Percentiles rank a stretch among this genome's conserved stretches.
Conservation (phyloP, 1,140 invertebrate genomes). For the Andrena cerasifolii region DNA sequence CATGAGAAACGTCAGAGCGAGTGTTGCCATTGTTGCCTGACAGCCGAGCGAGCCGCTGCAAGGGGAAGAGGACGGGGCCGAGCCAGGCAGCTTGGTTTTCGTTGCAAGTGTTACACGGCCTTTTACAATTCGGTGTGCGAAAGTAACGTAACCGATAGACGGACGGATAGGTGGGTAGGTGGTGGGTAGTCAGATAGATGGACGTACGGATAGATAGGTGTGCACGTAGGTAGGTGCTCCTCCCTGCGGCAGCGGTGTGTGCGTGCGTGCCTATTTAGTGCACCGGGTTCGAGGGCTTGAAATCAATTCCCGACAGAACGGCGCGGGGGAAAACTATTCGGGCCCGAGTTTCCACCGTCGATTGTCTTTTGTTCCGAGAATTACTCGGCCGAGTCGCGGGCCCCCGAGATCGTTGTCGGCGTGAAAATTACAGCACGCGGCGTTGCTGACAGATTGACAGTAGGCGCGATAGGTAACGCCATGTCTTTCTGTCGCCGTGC, state of each 20-base stretch:
- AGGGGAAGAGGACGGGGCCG: not conserved
- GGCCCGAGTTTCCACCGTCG: slow-evolving; percentile 35
- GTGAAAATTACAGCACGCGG: slow-evolving; percentile 43
- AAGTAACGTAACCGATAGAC: slow-evolving; percentile 47
- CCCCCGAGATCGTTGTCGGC: slow-evolving; percentile 39
- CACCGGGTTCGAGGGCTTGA: not conserved
- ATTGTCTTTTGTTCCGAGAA: slow-evolving; percentile 39
- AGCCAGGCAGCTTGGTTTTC: slow-evolving; percentile 19
- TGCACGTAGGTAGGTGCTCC: slow-evolving; percentile 51
- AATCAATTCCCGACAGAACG: slow-evolving; percentile 56
- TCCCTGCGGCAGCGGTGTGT: slow-evolving; percentile 43
- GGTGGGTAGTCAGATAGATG: slow-evolving; percentile 54
- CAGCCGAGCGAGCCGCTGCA: not conserved
- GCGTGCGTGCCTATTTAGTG: not conserved
- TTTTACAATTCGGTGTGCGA: slow-evolving; percentile 65
- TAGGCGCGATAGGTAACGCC: slow-evolving; percentile 37
- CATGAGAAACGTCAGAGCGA: slow-evolving; percentile 70
- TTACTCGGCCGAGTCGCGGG: not conserved
- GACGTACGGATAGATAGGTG: slow-evolving; percentile 54
- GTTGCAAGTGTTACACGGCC: slow-evolving; percentile 68
- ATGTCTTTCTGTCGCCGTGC: slow-evolving; percentile 20
- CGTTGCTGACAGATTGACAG: slow-evolving; percentile 46
- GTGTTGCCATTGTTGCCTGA: slow-evolving; percentile 56
- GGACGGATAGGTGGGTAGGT: slow-evolving; percentile 55
- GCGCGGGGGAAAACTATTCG: slow-evolving; percentile 38